Conservation (phyloP, 2,113 vertebrate species). For the Sinocyclocheilus anophthalmus region DNA sequence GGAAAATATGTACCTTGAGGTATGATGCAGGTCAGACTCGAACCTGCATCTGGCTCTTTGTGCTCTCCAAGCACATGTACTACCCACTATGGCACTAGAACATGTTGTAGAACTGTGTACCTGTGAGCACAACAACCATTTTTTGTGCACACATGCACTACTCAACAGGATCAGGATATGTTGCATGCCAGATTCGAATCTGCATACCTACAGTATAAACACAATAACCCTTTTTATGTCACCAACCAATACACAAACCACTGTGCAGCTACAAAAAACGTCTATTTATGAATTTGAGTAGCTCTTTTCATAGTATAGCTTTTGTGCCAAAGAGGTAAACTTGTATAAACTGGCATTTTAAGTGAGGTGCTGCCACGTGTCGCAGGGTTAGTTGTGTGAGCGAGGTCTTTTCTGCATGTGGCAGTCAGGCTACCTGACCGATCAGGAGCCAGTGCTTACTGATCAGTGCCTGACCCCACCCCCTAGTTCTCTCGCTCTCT, state of each 20-base stretch:
- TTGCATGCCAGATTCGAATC: background rate
- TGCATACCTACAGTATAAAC: background rate
- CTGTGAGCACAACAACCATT: background rate
- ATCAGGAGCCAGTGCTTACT: conserved; percentile 74
- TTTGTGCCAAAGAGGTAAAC: background rate
- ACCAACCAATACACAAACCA: background rate
- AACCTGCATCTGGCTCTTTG: too few species aligned
- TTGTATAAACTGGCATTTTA: background rate
- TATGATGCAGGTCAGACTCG: too few species aligned
- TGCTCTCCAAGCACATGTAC: too few species aligned
- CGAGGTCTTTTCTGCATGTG: conserved; percentile 22
- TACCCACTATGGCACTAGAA: background rate
- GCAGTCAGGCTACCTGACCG: conserved; percentile 53
- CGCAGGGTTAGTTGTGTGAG: background rate
- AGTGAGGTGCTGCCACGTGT: background rate
- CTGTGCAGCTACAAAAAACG: background rate
- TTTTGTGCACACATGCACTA: background rate
- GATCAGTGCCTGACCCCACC: conserved; percentile 74
- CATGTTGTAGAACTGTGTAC: background rate
- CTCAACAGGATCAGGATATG: background rate
- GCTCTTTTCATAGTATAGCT: background rate
- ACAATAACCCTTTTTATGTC: background rate
- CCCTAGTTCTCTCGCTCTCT: conserved; percentile 28
- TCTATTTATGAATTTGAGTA: background rate
- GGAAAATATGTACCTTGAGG: too few species aligned